Conservation (phyloP, 2,113 vertebrate genomes). For the Phrynocephalus versicolor region DNA sequence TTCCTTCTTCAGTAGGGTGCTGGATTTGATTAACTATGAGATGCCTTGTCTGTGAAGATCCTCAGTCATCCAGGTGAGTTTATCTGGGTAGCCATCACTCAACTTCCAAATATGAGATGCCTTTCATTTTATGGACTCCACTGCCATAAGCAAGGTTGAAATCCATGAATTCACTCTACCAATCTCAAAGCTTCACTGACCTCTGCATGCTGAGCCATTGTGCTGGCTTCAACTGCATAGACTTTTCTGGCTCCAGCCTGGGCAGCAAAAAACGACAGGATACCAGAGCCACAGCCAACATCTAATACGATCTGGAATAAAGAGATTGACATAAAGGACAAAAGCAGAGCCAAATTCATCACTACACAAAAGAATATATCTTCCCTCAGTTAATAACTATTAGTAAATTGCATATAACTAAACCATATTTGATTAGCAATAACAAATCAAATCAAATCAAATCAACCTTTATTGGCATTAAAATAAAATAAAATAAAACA, state of each 20-base stretch:
- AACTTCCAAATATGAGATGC: no score
- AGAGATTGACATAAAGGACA: neutral
- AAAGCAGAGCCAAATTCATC: neutral
- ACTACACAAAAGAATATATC: neutral
- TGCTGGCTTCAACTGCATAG: constrained; percentile 95
- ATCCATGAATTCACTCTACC: no score
- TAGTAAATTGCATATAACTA: neutral
- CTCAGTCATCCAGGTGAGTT: no score
- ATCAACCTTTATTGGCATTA: neutral
- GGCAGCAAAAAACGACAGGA: constrained; percentile 94
- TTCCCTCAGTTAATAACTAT: neutral
- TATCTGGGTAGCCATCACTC: no score
- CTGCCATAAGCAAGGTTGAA: neutral
- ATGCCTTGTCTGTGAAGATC: no score
- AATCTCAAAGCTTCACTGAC: constrained; percentile 59
- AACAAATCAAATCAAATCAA: neutral
- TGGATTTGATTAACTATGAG: no score
- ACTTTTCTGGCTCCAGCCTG: constrained; percentile 95
- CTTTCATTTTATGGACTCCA: neutral
- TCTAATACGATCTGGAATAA: constrained; percentile 88
- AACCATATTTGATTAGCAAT: neutral
- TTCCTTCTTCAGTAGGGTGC: no score
- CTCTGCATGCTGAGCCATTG: constrained; percentile 97
- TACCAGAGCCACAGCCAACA: constrained; percentile 94
- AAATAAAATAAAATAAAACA: no score